Conservation (phyloP, 2,888 invertebrate genomes). For the Melolontha melolontha region DNA sequence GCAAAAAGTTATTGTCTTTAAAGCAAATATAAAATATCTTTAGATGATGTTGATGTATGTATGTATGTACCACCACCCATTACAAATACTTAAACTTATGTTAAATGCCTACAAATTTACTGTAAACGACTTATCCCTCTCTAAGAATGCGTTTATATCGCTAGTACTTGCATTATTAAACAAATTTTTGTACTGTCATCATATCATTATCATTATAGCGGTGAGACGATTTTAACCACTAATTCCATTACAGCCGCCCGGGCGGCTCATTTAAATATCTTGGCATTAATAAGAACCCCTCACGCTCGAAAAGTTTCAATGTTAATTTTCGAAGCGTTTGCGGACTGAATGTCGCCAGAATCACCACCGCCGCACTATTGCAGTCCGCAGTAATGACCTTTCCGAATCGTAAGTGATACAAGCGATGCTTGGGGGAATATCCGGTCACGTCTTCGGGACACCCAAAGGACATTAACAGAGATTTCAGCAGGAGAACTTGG, state of each 20-base stretch:
- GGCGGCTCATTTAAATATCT: constrained; percentile 28
- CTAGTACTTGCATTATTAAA: no score
- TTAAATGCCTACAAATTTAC: no score
- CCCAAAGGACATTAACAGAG: constrained; percentile 58
- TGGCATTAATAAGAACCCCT: constrained; percentile 25
- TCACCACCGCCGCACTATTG: not conserved
- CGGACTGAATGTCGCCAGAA: constrained; percentile 12
- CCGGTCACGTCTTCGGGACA: constrained; percentile 55
- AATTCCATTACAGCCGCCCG: constrained; percentile 14
- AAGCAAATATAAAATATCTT: no score
- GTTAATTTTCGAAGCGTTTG: constrained; percentile 33
- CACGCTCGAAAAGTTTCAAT: constrained; percentile 24
- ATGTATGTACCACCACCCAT: no score
- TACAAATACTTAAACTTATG: no score
- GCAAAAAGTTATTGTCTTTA: no score
- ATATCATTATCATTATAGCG: constrained; percentile 7
- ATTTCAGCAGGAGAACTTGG: constrained; percentile 56
- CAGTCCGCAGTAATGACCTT: constrained; percentile 44
- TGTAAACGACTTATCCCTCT: no score
- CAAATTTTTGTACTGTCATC: no score
- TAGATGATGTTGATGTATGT: no score
- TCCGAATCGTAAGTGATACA: constrained; percentile 61
- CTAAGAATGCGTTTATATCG: no score
- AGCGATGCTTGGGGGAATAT: constrained; percentile 62
- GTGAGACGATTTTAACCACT: constrained; percentile 4